Percentiles rank a stretch among this genome's conserved stretches.
phyloP scores from a whole-genome alignment of 2,888 invertebrate species.

The Metopia argyrocephala region DNA sequence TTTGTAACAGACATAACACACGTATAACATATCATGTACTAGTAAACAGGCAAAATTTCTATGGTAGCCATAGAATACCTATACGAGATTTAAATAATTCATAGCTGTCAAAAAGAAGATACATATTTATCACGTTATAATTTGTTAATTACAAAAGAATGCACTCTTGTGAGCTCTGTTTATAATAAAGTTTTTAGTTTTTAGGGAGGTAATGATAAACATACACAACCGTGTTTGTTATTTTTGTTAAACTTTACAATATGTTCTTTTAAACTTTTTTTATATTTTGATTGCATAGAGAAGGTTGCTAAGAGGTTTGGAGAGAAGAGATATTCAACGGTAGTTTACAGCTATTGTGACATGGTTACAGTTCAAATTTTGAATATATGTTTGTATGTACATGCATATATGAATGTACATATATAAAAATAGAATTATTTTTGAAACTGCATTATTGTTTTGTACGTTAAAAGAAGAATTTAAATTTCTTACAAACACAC shows the following conservation, averaged over 20 bases:
- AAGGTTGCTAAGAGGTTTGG: background rate
- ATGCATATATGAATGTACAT: background rate
- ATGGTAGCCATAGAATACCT: no score
- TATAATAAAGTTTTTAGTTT: constrained; percentile 27
- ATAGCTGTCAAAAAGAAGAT: no score
- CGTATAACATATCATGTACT: no score
- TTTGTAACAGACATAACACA: no score
- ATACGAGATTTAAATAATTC: no score
- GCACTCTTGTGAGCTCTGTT: constrained; percentile 35
- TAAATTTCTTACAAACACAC: constrained; percentile 9
- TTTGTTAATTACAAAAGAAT: background rate
- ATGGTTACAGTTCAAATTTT: constrained; percentile 50
- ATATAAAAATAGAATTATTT: constrained; percentile 51
- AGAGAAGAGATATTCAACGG: constrained; percentile 20
- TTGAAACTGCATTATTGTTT: constrained; percentile 37
- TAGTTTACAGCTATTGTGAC: constrained; percentile 38
- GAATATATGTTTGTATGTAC: background rate
- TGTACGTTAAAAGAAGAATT: background rate
- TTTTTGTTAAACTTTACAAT: constrained; percentile 58
- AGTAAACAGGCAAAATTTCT: no score
- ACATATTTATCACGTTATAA: no score
- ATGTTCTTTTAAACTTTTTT: constrained; percentile 42
- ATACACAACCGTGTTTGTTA: constrained; percentile 34
- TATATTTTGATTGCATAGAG: constrained; percentile 20
- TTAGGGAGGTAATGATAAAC: constrained; percentile 38